Base-by-base conservation (phyloP, 2,113 vertebrate species). In the Centropristis striata region DNA sequence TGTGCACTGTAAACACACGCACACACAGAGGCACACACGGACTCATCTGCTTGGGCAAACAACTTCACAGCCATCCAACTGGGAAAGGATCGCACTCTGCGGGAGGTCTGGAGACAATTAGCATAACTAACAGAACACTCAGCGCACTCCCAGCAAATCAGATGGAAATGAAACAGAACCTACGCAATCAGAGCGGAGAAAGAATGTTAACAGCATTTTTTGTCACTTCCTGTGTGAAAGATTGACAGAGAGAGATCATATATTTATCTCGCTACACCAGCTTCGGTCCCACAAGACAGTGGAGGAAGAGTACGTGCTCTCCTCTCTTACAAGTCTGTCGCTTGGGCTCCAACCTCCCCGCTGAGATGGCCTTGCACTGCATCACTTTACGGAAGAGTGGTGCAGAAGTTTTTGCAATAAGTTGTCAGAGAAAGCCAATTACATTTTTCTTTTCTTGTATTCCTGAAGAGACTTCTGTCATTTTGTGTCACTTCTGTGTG, bases 111-210 rank as follows among this genome's bases (percentile, higher is more conserved):
- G 78, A 81, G 85, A 89, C 88, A 93, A 90, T 93, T 92, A 93
- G 85, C 90, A 94, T 93, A 94, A 91, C 90, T 92, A 92, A 92
- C 90, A 86, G 85, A 93, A 88, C 58, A 83, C 83, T 90, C 71
- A 28, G 67, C 6, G 3, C 80, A 36, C 58, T 69, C 50, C 71
- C 50, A 58, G 75, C 23, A 60, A 88, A 88, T 83, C 85, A 80
- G 70, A 81, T 27, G 64, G 72, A 86, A 79, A 88, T 73, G 54
- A 49, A 71, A 89, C 74, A 64, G 57, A 85, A 85, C 64, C 75
- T 18, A 32, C 1, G 21, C 80, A 85, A 75, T 79, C 60, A 76
- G 73, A 73, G 59, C 54, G 23, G 21, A 78, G 78, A 51, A 41
- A 58, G 16, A 84, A 66, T 37, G 39, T 65, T 61, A 82, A 71